These are phyloP conservation scores for Phrynocephalus forsythii DNA, from an alignment of 2,797 vertebrate genomes.

Conservation along the genomic window DNA sequence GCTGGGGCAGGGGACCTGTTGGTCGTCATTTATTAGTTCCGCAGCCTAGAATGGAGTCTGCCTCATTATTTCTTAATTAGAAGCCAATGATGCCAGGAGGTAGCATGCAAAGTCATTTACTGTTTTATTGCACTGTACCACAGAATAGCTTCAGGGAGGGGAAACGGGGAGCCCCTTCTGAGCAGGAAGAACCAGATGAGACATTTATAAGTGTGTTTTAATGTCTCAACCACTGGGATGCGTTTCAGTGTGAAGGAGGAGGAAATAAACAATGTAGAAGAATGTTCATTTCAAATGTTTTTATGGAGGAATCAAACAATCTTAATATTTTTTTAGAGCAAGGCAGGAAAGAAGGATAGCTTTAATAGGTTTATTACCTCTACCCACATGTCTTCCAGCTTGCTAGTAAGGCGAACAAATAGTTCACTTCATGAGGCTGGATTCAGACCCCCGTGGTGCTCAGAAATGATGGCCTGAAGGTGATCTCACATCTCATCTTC, in stretches of 20 bases:
- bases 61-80: constrained; percentile 64
- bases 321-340: neutral
- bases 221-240: constrained; percentile 23
- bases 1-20: constrained; percentile 18
- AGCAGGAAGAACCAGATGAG: neutral
- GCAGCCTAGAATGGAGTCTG: constrained; percentile 35
- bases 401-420: neutral
- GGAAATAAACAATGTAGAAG: constrained; percentile 11
- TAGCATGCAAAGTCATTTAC: constrained; percentile 27
- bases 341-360: neutral
- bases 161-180: neutral
- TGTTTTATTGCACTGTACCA: constrained; percentile 34
- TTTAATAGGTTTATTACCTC: neutral
- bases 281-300: constrained; percentile 6
- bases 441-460: neutral
- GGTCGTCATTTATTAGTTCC: neutral
- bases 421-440: neutral
- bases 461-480: neutral
- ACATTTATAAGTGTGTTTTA: constrained; percentile 22
- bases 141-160: constrained; percentile 26
- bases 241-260: neutral
- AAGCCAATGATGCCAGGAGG: constrained; percentile 42
- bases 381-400: neutral
- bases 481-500: neutral
- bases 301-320: constrained; percentile 4